A percentile compares a stretch with the other conserved stretches of the same genome.
Conservation (phyloP, 2,113 vertebrate species). For the Pseudorhombus dupliciocellatus region DNA sequence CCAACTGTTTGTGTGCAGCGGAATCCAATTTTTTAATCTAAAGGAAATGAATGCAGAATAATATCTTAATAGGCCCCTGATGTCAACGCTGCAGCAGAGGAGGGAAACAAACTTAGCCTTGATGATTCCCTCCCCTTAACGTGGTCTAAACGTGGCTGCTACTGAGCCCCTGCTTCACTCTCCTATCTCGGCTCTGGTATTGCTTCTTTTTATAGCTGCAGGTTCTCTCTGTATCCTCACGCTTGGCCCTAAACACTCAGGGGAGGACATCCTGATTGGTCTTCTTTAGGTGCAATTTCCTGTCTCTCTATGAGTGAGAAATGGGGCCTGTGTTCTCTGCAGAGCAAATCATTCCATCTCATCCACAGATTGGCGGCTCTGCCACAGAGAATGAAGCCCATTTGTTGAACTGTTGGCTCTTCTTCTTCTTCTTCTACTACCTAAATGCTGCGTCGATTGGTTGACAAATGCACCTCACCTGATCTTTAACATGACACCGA, state of each 20-base stretch:
- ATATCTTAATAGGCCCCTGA: constrained; percentile 38
- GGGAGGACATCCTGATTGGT: constrained; percentile 50
- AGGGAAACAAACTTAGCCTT: constrained; percentile 30
- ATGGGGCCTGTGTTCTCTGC: constrained; percentile 31
- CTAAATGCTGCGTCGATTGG: constrained; percentile 15
- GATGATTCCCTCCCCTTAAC: constrained; percentile 32
- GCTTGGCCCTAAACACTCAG: constrained; percentile 28
- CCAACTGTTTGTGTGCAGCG: constrained; percentile 20
- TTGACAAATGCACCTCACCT: constrained; percentile 22
- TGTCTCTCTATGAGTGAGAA: constrained; percentile 40
- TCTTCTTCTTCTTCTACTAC: constrained; percentile 9
- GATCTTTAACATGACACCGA: too few species aligned
- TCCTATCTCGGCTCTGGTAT: constrained; percentile 42
- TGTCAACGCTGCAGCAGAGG: constrained; percentile 9
- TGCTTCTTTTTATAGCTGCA: constrained; percentile 43
- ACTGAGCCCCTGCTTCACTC: constrained; percentile 45
- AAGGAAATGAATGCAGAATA: constrained; percentile 23
- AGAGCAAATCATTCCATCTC: constrained; percentile 54
- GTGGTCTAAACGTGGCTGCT: constrained; percentile 22
- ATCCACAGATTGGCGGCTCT: constrained; percentile 31
- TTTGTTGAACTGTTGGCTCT: constrained; percentile 19
- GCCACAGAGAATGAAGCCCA: constrained; percentile 14
- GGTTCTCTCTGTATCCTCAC: constrained; percentile 33
- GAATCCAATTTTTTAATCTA: constrained; percentile 45
- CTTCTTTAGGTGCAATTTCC: constrained; percentile 63